Conservation (phyloP, 2,797 vertebrate genomes). For the Crossoptilon crossoptilon region DNA sequence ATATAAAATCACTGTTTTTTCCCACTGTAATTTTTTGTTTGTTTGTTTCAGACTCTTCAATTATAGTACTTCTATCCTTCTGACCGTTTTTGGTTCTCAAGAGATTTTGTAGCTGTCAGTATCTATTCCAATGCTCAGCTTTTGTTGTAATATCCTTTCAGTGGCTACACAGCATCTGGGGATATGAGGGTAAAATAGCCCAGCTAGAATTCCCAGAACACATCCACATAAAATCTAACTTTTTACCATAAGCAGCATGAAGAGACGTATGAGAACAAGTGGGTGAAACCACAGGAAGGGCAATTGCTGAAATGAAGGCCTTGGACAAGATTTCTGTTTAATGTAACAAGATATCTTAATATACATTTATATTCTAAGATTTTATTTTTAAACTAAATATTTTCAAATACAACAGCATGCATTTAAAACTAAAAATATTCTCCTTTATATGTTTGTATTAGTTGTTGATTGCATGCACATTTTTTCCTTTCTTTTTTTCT, state of each 20-base stretch:
- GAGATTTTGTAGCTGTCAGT: background rate
- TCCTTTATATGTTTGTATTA: background rate
- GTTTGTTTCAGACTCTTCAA: too few species aligned
- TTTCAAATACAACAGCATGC: background rate
- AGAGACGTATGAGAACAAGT: background rate
- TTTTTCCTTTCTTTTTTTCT: slow-evolving; percentile 19
- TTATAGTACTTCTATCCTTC: background rate
- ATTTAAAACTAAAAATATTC: slow-evolving; percentile 16
- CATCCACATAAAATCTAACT: background rate
- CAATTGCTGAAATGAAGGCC: background rate
- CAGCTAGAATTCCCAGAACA: background rate
- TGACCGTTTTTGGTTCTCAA: background rate
- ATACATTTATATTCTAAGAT: background rate
- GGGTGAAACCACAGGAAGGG: background rate
- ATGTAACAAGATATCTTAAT: background rate
- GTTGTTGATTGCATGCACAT: slow-evolving; percentile 12
- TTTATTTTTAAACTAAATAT: background rate
- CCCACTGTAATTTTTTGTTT: background rate
- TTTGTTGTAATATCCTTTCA: background rate
- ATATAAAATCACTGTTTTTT: background rate
- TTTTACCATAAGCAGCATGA: background rate
- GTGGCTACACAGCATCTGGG: background rate
- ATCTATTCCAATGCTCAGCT: background rate
- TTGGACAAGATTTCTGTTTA: background rate
- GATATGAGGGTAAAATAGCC: background rate